Evolutionary conservation across 2,113 vertebrate species (phyloP).

Genomic region (Cnemophilus loriae): DNA sequence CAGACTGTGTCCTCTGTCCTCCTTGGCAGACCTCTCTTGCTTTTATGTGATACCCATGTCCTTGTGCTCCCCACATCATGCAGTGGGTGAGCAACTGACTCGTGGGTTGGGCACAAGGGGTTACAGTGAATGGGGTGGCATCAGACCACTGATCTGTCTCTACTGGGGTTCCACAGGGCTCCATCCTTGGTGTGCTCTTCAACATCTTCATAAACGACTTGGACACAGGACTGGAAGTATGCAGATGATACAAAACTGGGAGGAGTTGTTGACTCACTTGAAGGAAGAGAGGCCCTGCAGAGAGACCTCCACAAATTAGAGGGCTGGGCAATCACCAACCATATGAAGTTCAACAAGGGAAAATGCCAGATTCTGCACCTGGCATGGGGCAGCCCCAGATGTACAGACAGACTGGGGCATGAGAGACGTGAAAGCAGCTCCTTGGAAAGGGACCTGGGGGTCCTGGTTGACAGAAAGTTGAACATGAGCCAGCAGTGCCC

Average conservation of each 20-base stretch:
- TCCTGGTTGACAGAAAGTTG: background rate
- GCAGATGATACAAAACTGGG: background rate
- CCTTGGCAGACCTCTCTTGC: background rate
- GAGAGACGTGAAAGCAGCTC: background rate
- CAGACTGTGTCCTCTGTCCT: rapidly evolving
- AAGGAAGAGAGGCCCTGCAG: background rate
- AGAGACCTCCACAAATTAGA: background rate
- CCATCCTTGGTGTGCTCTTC: background rate
- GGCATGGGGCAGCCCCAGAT: background rate
- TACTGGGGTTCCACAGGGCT: background rate
- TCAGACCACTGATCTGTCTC: background rate
- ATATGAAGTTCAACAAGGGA: background rate
- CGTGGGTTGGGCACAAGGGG: background rate
- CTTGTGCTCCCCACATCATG: background rate
- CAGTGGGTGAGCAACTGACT: background rate
- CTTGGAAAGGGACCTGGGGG: background rate
- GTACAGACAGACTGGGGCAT: background rate
- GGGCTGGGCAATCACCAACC: background rate
- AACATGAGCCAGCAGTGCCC: background rate
- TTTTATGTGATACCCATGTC: background rate
- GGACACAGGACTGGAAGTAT: rapidly evolving
- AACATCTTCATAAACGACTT: background rate
- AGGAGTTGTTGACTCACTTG: background rate
- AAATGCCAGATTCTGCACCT: background rate
- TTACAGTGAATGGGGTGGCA: background rate